Conservation (phyloP, 2,113 vertebrate genomes). For the Xenopus tropicalis region UCB_Xtro_10.0 CM004444.2:115472501-115473000, state of each 20-base stretch:
- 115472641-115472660: slow-evolving; percentile 37
- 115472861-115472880: slow-evolving; percentile 67
- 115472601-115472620: slow-evolving; percentile 3
- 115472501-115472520: too few relatives aligned
- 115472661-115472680: slow-evolving; percentile 23
- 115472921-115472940: slow-evolving; percentile 66
- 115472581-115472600: background rate
- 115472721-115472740: slow-evolving; percentile 75
- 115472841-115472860: slow-evolving; percentile 70
- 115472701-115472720: slow-evolving; percentile 65
- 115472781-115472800: slow-evolving; percentile 63
- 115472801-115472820: slow-evolving; percentile 60
- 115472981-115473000: too few relatives aligned
- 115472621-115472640: slow-evolving; percentile 20
- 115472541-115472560: too few relatives aligned
- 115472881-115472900: slow-evolving; percentile 70
- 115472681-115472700: slow-evolving; percentile 58
- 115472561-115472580: too few relatives aligned
- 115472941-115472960: slow-evolving; percentile 63
- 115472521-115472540: too few relatives aligned
- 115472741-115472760: slow-evolving; percentile 76
- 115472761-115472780: slow-evolving; percentile 71
- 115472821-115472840: slow-evolving; percentile 67
- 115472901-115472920: slow-evolving; percentile 79
- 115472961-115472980: slow-evolving; percentile 66